Base-by-base conservation (phyloP, 2,113 vertebrate species). In the Hippoglossus stenolepis region DNA sequence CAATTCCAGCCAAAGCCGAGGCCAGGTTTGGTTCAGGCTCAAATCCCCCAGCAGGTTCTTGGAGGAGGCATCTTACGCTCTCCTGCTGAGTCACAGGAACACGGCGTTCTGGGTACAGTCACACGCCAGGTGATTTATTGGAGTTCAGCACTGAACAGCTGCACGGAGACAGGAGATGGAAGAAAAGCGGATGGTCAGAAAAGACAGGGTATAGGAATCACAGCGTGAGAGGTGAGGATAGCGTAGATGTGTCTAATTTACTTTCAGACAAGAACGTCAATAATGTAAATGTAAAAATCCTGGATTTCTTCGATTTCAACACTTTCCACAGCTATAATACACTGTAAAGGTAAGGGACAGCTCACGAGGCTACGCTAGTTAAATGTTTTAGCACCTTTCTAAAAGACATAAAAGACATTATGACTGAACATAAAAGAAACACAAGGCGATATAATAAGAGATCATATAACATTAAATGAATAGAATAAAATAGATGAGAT, bases 31-130 rank as follows among this genome's bases (percentile, higher is more conserved):
- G 62, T 73, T 23, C 45, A 17, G 58, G 40, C n/a, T 67, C 38
- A 51, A 59, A 70, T 51, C 49, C 70, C 77, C 60, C 70, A 47
- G 65, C 38, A 69, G 79, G 71, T 66, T 77, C 63, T 63, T 72
- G 47, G 67, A 56, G 43, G 43, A 70, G 71, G 47, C 15, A 38
- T 69, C 65, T 68, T 21, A 38, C 69, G 60, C 68, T 70, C 58
- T 18, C 79, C 73, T 38, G 66, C 75, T 70, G 77, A 83, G 70
- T 78, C 43, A 62, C 58, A 78, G 67, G 38, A 85, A 86, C 28
- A 62, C 70, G 31, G 61, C 17, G 63, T 64, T 82, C 24, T 49
- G 40, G 45, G 68, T 67, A 68, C 7, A 75, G 43, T 38, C 21
- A 40, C 64, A 57, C 61, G 65, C 10, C 12, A 3, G 75, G 68